phyloP scores from a whole-genome alignment of 2,888 invertebrate genomes.

The Tenthredo amoena region DNA sequence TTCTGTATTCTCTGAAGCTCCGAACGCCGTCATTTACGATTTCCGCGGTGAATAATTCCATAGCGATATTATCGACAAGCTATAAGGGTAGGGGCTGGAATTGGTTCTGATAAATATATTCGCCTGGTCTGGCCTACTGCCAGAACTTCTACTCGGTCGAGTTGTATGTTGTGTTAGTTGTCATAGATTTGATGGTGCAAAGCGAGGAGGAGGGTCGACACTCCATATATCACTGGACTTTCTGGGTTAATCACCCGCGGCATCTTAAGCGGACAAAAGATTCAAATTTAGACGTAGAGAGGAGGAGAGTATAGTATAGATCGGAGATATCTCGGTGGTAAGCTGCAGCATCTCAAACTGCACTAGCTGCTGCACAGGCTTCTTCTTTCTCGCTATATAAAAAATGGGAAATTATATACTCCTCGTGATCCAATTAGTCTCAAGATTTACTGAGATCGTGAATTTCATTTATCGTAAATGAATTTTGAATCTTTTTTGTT shows the following conservation, averaged over 20 bases:
- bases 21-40: not conserved
- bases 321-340: not conserved
- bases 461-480: not conserved
- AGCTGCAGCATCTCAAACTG: not conserved
- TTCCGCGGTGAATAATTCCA: not conserved
- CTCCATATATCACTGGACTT: constrained; percentile 66
- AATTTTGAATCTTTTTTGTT: not conserved
- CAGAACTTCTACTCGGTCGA: not conserved
- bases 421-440: too few relatives aligned
- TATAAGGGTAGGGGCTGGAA: not conserved
- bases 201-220: constrained; percentile 60
- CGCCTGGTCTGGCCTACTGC: not conserved
- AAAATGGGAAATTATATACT: too few relatives aligned
- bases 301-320: not conserved
- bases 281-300: constrained; percentile 46
- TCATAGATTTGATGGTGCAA: constrained; percentile 42
- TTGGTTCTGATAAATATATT: constrained; percentile 32
- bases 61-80: not conserved
- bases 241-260: constrained; percentile 67
- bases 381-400: not conserved
- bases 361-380: not conserved
- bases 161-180: constrained; percentile 10
- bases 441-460: not conserved
- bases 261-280: constrained; percentile 49
- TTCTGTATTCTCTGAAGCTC: not conserved